Percentiles rank a stretch among this genome's conserved stretches.
phyloP scores from a whole-genome alignment of 1,140 invertebrate genomes.

The Camponotus vicinus region DNA sequence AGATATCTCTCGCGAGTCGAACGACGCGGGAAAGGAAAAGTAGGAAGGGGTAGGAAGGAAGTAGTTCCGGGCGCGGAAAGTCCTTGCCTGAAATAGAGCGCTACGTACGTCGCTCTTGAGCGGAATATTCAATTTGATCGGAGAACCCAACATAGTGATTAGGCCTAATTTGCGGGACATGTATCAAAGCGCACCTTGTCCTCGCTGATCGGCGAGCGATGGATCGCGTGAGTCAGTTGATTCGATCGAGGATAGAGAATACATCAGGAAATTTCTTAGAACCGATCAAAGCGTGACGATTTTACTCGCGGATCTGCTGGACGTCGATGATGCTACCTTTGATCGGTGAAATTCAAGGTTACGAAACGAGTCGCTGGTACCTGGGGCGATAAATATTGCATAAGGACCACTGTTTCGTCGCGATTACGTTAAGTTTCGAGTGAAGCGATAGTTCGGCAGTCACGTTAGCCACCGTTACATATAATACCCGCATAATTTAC shows the following conservation, averaged over 20 bases:
- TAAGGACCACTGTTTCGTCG: conserved; percentile 23
- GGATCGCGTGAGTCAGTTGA: conserved; percentile 56
- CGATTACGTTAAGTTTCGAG: conserved; percentile 12
- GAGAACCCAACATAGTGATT: conserved; percentile 18
- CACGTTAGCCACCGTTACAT: neutral
- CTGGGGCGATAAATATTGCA: conserved; percentile 1
- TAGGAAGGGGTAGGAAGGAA: conserved; percentile 43
- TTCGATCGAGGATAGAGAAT: conserved; percentile 23
- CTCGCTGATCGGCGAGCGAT: conserved; percentile 32
- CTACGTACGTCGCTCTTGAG: conserved; percentile 47
- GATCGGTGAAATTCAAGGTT: conserved; percentile 40
- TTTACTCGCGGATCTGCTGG: neutral
- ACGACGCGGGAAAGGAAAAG: neutral
- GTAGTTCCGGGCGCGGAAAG: conserved; percentile 48
- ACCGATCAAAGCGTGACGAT: conserved; percentile 51
- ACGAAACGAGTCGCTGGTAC: neutral
- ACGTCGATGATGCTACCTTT: conserved; percentile 22
- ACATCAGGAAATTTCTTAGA: conserved; percentile 59
- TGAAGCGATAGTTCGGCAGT: conserved; percentile 5
- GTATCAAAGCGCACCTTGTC: conserved; percentile 41
- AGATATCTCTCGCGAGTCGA: conserved; percentile 15
- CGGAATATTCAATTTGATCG: conserved; percentile 68
- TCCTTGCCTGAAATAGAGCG: conserved; percentile 78
- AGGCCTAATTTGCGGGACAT: conserved; percentile 58
- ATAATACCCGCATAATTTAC: neutral